Base-by-base conservation (phyloP, 2,797 vertebrate species). In the Brachyrhaphis roseni region DNA sequence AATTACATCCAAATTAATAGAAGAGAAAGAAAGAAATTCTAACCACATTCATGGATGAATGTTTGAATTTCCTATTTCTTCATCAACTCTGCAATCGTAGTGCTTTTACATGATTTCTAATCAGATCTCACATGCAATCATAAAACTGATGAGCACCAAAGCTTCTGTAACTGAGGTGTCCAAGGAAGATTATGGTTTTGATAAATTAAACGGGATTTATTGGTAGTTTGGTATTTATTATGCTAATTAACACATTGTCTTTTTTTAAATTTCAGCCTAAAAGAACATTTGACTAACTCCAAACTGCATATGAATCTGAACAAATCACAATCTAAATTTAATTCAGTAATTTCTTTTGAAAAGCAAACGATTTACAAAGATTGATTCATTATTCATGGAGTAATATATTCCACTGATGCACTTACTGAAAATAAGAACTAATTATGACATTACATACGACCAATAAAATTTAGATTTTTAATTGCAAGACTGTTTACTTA, bases 1-100 rank as follows among this genome's bases (percentile, higher is more conserved):
- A 94, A 96, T 94, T 92, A 92, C 18, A 64, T 81, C 76, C 75
- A 87, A 88, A 93, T 88, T 91, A 92, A 93, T 88, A 75, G 90
- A 39, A 71, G 7, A 8, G 28, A 68, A 11, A 15, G 34, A 75
- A 36, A 26, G 59, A 57, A 39, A 82, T 72, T 80, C 3, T 68
- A 78, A 88, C 49, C 66, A 20, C 41, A 77, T 84, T 82, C 78
- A 53, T 46, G 2, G 28, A 76, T 36, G 78, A 51, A 23, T 23
- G 20, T 51, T 1, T 73, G 16, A 76, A 89, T 86, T 76, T 43
- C 70, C 20, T 7, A 41, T 84, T 82, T 82, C 64, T 68, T 77
- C 70, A 71, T 80, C 72, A 55, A 75, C 79, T 64, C 74, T 46
- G 18, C 15, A 3, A 77, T 18, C 66, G 23, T 74, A 84, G 84